A percentile compares a stretch with the other conserved stretches of the same genome.
These are phyloP conservation scores for Cryptocephalus primarius DNA, from an alignment of 2,888 invertebrate species.

Conservation along the genomic window DNA sequence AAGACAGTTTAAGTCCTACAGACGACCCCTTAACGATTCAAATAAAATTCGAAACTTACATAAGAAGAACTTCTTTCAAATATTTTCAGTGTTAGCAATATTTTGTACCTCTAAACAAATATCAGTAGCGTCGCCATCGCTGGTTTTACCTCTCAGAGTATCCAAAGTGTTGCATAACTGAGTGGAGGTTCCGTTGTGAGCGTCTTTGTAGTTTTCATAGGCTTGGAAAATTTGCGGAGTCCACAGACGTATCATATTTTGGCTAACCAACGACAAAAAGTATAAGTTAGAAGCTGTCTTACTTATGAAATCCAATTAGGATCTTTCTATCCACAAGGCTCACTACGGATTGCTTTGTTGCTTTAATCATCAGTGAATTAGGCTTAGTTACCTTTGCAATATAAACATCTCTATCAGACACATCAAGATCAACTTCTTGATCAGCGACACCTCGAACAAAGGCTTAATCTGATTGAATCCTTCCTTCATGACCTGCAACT, in stretches of 20 bases:
- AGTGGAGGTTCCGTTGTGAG: slow-evolving; percentile 24
- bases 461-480: slow-evolving; percentile 2
- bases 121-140: neutral
- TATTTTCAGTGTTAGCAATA: no score
- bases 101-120: no score
- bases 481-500: slow-evolving; percentile 10
- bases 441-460: slow-evolving; percentile 1
- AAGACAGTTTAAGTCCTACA: no score
- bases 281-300: neutral
- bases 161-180: slow-evolving; percentile 36
- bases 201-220: slow-evolving; percentile 35
- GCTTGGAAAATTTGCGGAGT: slow-evolving; percentile 73
- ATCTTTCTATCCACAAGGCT: no score
- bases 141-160: slow-evolving; percentile 30
- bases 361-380: no score
- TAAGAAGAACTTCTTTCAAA: no score
- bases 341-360: no score
- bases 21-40: no score
- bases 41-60: no score
- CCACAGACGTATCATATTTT: slow-evolving; percentile 76
- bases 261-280: slow-evolving; percentile 11
- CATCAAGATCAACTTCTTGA: neutral
- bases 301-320: no score
- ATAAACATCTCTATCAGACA: slow-evolving; percentile 49
- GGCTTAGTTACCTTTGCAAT: neutral